phyloP scores from a whole-genome alignment of 2,113 vertebrate species.

The Myiagra hebetior region DNA sequence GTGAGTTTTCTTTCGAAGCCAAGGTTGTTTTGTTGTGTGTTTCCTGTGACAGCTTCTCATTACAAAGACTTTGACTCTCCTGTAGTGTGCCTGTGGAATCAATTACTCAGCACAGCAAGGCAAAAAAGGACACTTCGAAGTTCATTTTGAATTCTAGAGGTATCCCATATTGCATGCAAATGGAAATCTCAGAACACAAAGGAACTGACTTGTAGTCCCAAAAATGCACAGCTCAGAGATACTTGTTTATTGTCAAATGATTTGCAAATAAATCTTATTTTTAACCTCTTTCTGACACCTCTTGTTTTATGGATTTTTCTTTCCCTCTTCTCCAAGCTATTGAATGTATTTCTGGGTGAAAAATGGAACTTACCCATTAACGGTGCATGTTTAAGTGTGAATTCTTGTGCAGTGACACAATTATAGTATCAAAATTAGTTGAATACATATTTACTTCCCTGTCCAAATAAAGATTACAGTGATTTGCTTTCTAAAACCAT shows the following conservation, averaged over 20 bases:
- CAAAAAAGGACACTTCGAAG: neutral
- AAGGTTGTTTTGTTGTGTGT: neutral
- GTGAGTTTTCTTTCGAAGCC: neutral
- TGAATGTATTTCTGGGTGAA: neutral
- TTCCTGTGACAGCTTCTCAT: neutral
- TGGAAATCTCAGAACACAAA: neutral
- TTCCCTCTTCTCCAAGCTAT: neutral
- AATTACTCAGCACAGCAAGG: neutral
- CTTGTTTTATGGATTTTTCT: neutral
- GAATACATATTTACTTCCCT: neutral
- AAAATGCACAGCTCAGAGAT: neutral
- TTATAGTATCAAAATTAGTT: neutral
- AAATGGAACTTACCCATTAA: neutral
- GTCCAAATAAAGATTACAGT: neutral
- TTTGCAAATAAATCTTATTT: slow-evolving; percentile 63
- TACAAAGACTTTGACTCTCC: neutral
- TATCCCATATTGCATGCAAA: neutral
- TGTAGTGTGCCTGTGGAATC: neutral
- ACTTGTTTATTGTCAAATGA: slow-evolving; percentile 16
- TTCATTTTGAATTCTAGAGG: neutral
- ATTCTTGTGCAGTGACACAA: neutral
- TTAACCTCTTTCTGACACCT: slow-evolving; percentile 21
- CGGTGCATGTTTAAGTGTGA: neutral
- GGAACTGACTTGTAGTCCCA: neutral
- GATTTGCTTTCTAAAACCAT: neutral